Evolutionary conservation across 2,797 vertebrate species (phyloP), one percentile per base, ranked within the genome.

Genomic region (Sciurus carolinensis): DNA sequence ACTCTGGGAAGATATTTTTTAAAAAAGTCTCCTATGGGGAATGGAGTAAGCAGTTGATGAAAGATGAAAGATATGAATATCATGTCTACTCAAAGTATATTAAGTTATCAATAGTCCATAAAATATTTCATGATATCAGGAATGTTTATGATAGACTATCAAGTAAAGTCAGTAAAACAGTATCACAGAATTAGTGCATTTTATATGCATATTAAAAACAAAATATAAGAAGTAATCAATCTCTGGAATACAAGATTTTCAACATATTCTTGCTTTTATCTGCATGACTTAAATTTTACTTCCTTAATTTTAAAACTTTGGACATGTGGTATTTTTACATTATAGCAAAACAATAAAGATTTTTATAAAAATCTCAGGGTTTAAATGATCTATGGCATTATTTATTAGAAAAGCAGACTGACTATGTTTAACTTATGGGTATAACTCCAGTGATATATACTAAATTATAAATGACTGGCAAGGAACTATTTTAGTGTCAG

Each of bases 191-290:
- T 62, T 76, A 79, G 26, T 67, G 20, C 0, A 36, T 76, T 90
- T 82, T 42, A 90, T 64, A 57, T 92, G 44, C 17, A 83, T 76
- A 69, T 94, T 82, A 24, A 84, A 66, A 66, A 66, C 28, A 57
- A 89, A 71, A 73, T 88, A 92, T 57, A 77, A 39, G 89, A 88
- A 90, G 42, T 26, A 26, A 24, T 66, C 44, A 66, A 66, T 66
- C 47, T 88, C 87, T 85, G 47, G 24, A 13, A 77, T 88, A 66
- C 66, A 42, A 36, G 22, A 64, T 57, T 90, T 95, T 90, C 36
- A 59, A 71, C 71, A 69, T 62, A 69, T 52, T 81, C 77, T 62
- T 89, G 18, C 94, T 87, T 95, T 36, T 47, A 64, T 88, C 87
- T 94, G 17, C 22, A 80, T 36, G 59, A 64, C 28, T 82, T 81